These are phyloP conservation scores for Neocrepidodera transversa DNA, from an alignment of 2,888 invertebrate species.

Conservation along the genomic window DNA sequence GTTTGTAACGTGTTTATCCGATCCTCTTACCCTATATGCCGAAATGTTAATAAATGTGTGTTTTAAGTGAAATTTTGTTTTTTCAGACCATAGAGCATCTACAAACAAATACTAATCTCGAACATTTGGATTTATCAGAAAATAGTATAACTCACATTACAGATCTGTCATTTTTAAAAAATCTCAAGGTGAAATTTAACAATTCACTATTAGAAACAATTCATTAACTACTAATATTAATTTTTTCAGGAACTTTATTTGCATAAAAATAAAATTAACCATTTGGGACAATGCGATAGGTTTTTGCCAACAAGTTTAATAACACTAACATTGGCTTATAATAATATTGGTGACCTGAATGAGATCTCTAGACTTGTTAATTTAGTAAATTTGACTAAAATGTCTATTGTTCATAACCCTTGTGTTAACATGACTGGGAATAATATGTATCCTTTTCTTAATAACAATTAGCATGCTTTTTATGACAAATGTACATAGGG, in stretches of 20 bases:
- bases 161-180: conserved; percentile 83
- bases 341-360: conserved; percentile 84
- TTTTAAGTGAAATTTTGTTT: too few species aligned
- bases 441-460: conserved; percentile 75
- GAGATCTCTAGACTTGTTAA: conserved; percentile 84
- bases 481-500: too few species aligned
- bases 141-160: conserved; percentile 86
- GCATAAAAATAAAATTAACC: conserved; percentile 85
- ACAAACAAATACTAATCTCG: conserved; percentile 80
- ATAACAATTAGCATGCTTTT: too few species aligned
- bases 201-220: not conserved
- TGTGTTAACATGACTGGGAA: conserved; percentile 82
- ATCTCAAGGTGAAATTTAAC: conserved; percentile 72
- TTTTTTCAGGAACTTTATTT: conserved; percentile 77
- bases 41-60: too few species aligned
- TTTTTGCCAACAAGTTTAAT: conserved; percentile 80
- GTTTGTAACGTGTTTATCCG: too few species aligned
- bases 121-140: conserved; percentile 86
- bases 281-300: conserved; percentile 81
- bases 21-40: too few species aligned
- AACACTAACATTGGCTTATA: conserved; percentile 80
- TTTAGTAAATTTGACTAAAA: conserved; percentile 76
- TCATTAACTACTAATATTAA: conserved; percentile 3
- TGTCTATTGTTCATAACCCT: conserved; percentile 87
- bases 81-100: conserved; percentile 84